phyloP scores from a whole-genome alignment of 2,113 vertebrate genomes.

The cattle (Bos taurus) region DNA sequence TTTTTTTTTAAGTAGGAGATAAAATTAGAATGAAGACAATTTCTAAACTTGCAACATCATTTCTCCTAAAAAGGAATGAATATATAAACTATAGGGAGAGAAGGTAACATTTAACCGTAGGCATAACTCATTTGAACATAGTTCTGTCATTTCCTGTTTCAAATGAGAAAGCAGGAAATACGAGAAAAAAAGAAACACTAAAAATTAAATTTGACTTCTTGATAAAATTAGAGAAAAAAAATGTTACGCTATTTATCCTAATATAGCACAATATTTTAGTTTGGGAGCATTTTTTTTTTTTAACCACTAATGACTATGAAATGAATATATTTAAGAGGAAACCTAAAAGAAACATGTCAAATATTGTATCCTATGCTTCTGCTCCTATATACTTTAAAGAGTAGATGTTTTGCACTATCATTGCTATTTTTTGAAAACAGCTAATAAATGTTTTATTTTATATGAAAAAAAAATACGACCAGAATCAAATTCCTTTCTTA shows the following conservation, averaged over 20 bases:
- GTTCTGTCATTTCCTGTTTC: neutral
- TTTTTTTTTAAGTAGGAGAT: neutral
- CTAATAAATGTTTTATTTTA: neutral
- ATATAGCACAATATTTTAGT: slow-evolving; percentile 23
- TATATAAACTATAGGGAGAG: neutral
- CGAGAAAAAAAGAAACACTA: neutral
- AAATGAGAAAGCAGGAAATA: neutral
- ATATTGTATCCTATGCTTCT: neutral
- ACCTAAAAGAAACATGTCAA: neutral
- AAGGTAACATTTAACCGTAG: neutral
- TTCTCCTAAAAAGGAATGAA: neutral
- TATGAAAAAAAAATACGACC: neutral
- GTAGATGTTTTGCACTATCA: neutral
- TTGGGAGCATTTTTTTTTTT: neutral
- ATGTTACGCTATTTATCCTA: neutral
- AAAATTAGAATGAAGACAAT: neutral
- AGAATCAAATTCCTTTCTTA: slow-evolving; percentile 26
- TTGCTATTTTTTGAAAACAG: slow-evolving; percentile 6
- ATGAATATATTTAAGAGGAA: neutral
- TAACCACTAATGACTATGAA: slow-evolving; percentile 5
- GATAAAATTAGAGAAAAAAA: neutral
- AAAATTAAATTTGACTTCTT: slow-evolving; percentile 19
- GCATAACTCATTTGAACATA: neutral
- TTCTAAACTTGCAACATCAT: neutral
- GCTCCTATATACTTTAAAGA: neutral